Percentiles rank a stretch among this genome's conserved stretches.
Conservation (phyloP, 2,113 vertebrate species). For the Nestor notabilis region DNA sequence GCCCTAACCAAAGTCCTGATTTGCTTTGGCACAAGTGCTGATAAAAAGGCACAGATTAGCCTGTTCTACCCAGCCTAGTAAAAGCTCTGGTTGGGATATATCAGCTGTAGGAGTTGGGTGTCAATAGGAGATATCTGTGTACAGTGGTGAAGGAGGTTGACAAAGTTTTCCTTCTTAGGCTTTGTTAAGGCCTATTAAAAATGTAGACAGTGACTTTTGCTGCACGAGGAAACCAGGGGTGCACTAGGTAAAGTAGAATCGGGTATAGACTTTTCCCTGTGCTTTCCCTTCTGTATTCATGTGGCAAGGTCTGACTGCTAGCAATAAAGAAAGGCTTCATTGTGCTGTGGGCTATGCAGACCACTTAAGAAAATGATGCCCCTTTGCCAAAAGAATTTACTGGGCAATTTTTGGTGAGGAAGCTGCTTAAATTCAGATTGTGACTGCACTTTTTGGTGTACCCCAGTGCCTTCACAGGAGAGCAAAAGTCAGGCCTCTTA, state of each 20-base stretch:
- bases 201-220: neutral
- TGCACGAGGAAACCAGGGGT: neutral
- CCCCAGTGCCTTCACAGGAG: neutral
- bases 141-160: neutral
- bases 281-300: neutral
- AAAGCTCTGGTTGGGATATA: neutral
- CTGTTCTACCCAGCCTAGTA: neutral
- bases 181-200: neutral
- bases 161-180: neutral
- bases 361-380: neutral
- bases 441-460: neutral
- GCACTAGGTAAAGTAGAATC: neutral
- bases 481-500: neutral
- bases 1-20: neutral
- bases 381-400: neutral
- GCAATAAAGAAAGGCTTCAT: neutral
- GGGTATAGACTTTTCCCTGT: neutral
- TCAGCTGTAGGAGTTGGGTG: neutral
- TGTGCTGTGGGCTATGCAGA: neutral
- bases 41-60: neutral
- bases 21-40: neutral
- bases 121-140: neutral
- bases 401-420: neutral
- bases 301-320: neutral
- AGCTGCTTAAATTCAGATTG: neutral